A percentile compares a stretch with the other conserved stretches of the same genome.
Conservation (phyloP, 1,140 invertebrate species). For the Drosophila subpulchrella region DNA sequence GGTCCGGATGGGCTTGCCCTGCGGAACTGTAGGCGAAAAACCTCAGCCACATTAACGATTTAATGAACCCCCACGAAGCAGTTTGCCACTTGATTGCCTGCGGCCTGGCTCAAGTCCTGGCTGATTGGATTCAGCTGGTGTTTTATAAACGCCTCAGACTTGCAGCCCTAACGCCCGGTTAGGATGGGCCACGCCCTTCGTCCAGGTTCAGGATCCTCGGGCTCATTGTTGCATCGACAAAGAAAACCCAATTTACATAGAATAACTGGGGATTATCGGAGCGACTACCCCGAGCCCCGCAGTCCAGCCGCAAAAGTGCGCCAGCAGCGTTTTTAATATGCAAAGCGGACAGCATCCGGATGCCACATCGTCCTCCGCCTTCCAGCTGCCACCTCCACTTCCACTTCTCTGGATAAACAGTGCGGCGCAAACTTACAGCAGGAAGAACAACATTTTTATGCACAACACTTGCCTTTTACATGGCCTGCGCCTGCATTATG, state of each 20-base stretch:
- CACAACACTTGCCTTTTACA: conserved; percentile 39
- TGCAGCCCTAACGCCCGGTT: conserved; percentile 24
- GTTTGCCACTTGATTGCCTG: conserved; percentile 51
- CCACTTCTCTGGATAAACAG: conserved; percentile 20
- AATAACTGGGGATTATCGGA: conserved; percentile 66
- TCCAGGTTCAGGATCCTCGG: conserved; percentile 11
- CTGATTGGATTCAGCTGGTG: conserved; percentile 39
- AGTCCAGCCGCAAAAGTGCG: conserved; percentile 50
- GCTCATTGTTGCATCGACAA: conserved; percentile 52
- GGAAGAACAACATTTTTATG: conserved; percentile 51
- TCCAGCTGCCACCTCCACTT: neutral
- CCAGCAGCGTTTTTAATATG: conserved; percentile 64
- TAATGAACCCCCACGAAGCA: conserved; percentile 47
- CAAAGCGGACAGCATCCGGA: conserved; percentile 34
- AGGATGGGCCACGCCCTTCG: conserved; percentile 21
- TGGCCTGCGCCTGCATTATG: neutral
- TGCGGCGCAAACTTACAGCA: conserved; percentile 35
- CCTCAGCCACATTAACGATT: conserved; percentile 40
- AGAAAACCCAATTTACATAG: conserved; percentile 71
- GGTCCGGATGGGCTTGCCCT: conserved; percentile 2
- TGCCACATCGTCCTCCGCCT: conserved; percentile 16
- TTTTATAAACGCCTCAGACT: conserved; percentile 35
- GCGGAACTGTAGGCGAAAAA: conserved; percentile 4
- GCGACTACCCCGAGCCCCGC: conserved; percentile 16
- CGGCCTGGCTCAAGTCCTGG: conserved; percentile 16